Conservation (phyloP, 1,140 invertebrate species). For the Papilio machaon region DNA sequence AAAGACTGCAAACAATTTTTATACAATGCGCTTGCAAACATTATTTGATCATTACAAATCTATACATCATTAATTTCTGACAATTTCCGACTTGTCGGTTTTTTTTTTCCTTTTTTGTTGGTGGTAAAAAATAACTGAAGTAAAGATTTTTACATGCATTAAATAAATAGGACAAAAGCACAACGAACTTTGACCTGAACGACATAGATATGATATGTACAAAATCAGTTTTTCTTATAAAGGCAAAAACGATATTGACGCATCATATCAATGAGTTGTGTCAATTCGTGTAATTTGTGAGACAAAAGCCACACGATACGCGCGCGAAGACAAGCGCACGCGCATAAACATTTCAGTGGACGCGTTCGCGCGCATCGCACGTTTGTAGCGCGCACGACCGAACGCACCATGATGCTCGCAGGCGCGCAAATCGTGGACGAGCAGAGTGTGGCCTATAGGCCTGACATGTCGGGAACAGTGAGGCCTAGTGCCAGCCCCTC, state of each 20-base stretch:
- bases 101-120: neutral
- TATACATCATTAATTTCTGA: neutral
- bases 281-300: neutral
- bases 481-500: constrained; percentile 41
- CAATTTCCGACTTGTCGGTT: neutral
- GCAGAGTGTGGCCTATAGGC: constrained; percentile 58
- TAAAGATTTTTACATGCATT: neutral
- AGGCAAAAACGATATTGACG: neutral
- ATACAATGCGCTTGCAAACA: too few species aligned
- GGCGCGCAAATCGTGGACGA: constrained; percentile 70
- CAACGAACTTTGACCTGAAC: neutral
- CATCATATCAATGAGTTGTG: neutral
- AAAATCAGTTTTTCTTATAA: neutral
- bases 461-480: constrained; percentile 41
- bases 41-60: neutral
- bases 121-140: neutral
- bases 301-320: constrained; percentile 14
- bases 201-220: neutral
- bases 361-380: constrained; percentile 52
- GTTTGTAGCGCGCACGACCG: neutral
- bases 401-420: constrained; percentile 68
- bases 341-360: constrained; percentile 45
- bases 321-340: constrained; percentile 38
- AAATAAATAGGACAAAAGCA: neutral
- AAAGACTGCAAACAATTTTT: too few species aligned